A percentile compares a stretch with the other conserved stretches of the same genome.
Conservation (phyloP, 2,888 invertebrate genomes). For the Xanthorhoe spadicearia region DNA sequence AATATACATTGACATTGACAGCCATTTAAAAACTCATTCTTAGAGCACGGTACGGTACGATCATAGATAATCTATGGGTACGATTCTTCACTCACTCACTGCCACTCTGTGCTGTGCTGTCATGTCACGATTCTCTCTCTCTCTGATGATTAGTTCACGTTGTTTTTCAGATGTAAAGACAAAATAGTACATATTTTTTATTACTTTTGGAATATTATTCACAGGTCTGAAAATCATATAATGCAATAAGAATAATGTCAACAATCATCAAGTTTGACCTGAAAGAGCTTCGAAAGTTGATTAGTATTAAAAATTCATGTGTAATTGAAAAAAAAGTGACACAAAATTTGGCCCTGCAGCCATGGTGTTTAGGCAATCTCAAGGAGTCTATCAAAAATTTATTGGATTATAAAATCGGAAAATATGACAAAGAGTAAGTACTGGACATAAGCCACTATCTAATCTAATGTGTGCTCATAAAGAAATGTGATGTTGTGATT, state of each 20-base stretch:
- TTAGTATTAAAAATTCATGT: slow-evolving; percentile 84
- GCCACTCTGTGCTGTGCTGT: no score
- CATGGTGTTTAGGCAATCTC: slow-evolving; percentile 86
- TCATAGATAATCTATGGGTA: no score
- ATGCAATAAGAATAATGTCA: slow-evolving; percentile 60
- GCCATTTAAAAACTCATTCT: no score
- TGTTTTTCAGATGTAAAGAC: slow-evolving; percentile 2
- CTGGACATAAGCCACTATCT: neutral
- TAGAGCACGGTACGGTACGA: no score
- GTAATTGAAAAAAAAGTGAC: slow-evolving; percentile 82
- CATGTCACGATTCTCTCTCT: no score
- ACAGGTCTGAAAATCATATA: slow-evolving; percentile 16
- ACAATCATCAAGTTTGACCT: slow-evolving; percentile 80
- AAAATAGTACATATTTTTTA: slow-evolving; percentile 13
- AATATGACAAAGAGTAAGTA: slow-evolving; percentile 86
- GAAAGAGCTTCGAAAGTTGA: slow-evolving; percentile 81
- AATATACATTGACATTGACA: no score
- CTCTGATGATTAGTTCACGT: no score
- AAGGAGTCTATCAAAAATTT: slow-evolving; percentile 85
- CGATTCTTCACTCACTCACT: no score
- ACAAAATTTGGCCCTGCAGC: slow-evolving; percentile 86
- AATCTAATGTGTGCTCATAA: no score
- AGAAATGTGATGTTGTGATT: neutral
- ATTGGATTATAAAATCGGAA: slow-evolving; percentile 84
- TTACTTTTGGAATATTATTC: slow-evolving; percentile 14